phyloP scores from a whole-genome alignment of 2,797 vertebrate species.

The Acipenser oxyrinchus region DNA sequence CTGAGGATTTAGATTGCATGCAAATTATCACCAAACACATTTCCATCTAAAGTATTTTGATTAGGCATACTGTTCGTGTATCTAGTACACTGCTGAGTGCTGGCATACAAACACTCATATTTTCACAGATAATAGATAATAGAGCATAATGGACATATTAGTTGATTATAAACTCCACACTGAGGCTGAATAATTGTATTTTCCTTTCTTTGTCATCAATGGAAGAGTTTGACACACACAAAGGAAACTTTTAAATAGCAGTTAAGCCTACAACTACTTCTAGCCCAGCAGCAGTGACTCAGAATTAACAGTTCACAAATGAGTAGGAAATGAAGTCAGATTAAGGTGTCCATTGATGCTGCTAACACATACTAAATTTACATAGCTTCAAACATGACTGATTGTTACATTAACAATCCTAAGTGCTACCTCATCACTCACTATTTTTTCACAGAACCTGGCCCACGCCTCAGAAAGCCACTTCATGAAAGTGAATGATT shows the following conservation, averaged over 20 bases:
- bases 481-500: too few species aligned
- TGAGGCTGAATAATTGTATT: too few species aligned
- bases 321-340: conserved; percentile 41
- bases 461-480: too few species aligned
- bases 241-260: too few species aligned
- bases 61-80: background rate
- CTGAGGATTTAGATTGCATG: background rate
- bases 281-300: conserved; percentile 23
- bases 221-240: too few species aligned
- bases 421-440: conserved; percentile 25
- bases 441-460: background rate
- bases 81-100: background rate
- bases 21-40: background rate
- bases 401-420: conserved; percentile 31
- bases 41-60: background rate
- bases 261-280: too few species aligned
- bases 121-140: background rate
- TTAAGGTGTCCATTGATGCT: conserved; percentile 35
- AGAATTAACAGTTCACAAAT: conserved; percentile 33
- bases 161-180: too few species aligned
- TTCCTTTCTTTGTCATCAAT: too few species aligned
- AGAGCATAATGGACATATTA: too few species aligned
- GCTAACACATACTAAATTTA: conserved; percentile 36
- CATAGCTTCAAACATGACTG: conserved; percentile 36
- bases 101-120: background rate